Evolutionary conservation across 2,888 invertebrate species (phyloP).

Genomic region (Seira musarum): DNA sequence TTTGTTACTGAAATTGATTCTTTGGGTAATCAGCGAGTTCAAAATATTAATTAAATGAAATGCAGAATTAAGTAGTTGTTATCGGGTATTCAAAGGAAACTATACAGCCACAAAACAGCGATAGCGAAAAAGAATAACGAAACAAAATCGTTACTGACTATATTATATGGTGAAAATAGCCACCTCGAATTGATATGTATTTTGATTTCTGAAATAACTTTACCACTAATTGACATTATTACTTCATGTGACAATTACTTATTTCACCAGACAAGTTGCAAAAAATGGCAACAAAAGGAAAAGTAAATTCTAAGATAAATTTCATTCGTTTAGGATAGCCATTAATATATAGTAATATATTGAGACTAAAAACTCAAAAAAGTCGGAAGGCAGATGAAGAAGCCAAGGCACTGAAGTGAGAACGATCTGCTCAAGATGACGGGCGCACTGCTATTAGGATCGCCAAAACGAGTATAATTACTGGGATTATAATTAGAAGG

Average conservation of each 20-base stretch:
- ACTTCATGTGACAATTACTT: too few relatives aligned
- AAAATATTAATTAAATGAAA: not conserved
- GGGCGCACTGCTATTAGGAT: slow-evolving; percentile 73
- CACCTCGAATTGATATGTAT: slow-evolving; percentile 49
- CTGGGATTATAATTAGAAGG: slow-evolving; percentile 72
- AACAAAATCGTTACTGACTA: slow-evolving; percentile 33
- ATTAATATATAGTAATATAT: too few relatives aligned
- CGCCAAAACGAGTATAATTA: slow-evolving; percentile 73
- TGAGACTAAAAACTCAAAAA: slow-evolving; percentile 55
- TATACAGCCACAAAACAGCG: slow-evolving; percentile 47
- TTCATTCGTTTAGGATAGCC: slow-evolving; percentile 15
- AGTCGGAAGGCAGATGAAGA: slow-evolving; percentile 61
- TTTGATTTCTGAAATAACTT: slow-evolving; percentile 41
- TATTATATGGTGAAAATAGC: slow-evolving; percentile 39
- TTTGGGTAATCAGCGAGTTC: too few relatives aligned
- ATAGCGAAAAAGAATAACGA: slow-evolving; percentile 44
- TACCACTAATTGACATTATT: too few relatives aligned
- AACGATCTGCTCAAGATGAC: slow-evolving; percentile 66
- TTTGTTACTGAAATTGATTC: not conserved
- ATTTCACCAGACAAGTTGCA: slow-evolving; percentile 59
- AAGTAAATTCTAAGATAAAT: slow-evolving; percentile 34
- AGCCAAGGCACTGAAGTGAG: slow-evolving; percentile 62
- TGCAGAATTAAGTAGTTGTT: not conserved
- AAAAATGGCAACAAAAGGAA: slow-evolving; percentile 52
- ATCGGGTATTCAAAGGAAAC: not conserved